Percentiles rank a stretch among this genome's conserved stretches.
These are phyloP conservation scores for Ephydatia muelleri DNA, from an alignment of 37 sponge, comb jelly and placozoan genomes.

Conservation along the genomic window DNA sequence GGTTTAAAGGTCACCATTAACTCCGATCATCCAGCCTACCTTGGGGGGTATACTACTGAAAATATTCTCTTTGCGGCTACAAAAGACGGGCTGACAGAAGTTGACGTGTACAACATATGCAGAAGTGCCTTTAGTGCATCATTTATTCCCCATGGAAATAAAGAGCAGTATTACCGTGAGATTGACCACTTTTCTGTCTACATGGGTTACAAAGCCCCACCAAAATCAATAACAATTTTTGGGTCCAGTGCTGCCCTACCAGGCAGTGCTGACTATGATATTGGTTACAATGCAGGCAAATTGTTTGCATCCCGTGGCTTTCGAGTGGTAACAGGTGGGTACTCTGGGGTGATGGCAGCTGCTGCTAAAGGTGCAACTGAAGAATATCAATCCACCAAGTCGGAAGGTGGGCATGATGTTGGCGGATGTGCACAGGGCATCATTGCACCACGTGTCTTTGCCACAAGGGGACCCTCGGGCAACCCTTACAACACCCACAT, in stretches of 20 bases:
- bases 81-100: constrained; percentile 22
- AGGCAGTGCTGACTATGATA: constrained; percentile 51
- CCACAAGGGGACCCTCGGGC: constrained; percentile 14
- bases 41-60: constrained; percentile 79
- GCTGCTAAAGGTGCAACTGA: constrained; percentile 52
- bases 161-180: constrained; percentile 37
- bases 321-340: constrained; percentile 68
- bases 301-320: constrained; percentile 64
- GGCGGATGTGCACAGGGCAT: constrained; percentile 38
- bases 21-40: constrained; percentile 85
- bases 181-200: constrained; percentile 42
- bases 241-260: constrained; percentile 52
- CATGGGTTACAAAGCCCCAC: constrained; percentile 59
- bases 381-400: background rate
- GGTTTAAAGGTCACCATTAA: constrained; percentile 71
- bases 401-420: background rate
- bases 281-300: constrained; percentile 32
- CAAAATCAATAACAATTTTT: constrained; percentile 60
- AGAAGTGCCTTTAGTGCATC: constrained; percentile 62
- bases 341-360: constrained; percentile 80
- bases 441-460: constrained; percentile 62
- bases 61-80: constrained; percentile 46
- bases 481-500: constrained; percentile 43
- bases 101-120: constrained; percentile 65
- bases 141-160: constrained; percentile 52